Evolutionary conservation across 2,888 invertebrate species (phyloP).

Genomic region (Argyresthia goedartella): DNA sequence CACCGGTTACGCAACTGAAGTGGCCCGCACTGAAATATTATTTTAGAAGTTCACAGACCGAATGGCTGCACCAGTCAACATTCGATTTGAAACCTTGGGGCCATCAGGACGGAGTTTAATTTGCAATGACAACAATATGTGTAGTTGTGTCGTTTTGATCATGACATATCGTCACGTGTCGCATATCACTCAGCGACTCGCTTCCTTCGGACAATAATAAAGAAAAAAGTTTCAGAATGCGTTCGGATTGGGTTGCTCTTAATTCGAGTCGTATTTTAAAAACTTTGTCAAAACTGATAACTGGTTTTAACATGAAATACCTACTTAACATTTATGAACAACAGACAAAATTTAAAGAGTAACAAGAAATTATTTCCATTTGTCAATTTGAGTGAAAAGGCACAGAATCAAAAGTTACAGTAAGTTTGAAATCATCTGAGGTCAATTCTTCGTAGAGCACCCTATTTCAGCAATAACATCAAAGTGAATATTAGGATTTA

Average conservation of each 20-base stretch:
- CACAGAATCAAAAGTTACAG: too few relatives aligned
- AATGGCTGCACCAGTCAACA: slow-evolving; percentile 16
- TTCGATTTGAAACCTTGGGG: not conserved
- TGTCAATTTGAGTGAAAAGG: too few relatives aligned
- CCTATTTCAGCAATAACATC: too few relatives aligned
- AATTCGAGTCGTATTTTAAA: not conserved
- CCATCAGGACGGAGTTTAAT: slow-evolving; percentile 38
- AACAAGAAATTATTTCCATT: too few relatives aligned
- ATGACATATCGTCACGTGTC: slow-evolving; percentile 50
- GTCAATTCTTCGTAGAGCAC: too few relatives aligned
- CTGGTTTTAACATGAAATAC: too few relatives aligned
- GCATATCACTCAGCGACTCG: slow-evolving; percentile 62
- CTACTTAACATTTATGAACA: too few relatives aligned
- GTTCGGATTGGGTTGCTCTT: slow-evolving; percentile 1
- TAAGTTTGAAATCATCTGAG: too few relatives aligned
- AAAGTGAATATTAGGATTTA: too few relatives aligned
- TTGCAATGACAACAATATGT: slow-evolving; percentile 23
- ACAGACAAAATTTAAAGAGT: too few relatives aligned
- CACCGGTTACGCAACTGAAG: slow-evolving; percentile 61
- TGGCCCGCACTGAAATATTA: slow-evolving; percentile 64
- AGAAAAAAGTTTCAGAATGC: slow-evolving; percentile 28
- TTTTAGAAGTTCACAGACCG: slow-evolving; percentile 67
- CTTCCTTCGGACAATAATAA: slow-evolving; percentile 64
- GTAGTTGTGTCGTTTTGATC: slow-evolving; percentile 34
- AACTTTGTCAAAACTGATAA: too few relatives aligned